phyloP scores from a whole-genome alignment of 2,888 invertebrate species.

The Tetropium fuscum region DNA sequence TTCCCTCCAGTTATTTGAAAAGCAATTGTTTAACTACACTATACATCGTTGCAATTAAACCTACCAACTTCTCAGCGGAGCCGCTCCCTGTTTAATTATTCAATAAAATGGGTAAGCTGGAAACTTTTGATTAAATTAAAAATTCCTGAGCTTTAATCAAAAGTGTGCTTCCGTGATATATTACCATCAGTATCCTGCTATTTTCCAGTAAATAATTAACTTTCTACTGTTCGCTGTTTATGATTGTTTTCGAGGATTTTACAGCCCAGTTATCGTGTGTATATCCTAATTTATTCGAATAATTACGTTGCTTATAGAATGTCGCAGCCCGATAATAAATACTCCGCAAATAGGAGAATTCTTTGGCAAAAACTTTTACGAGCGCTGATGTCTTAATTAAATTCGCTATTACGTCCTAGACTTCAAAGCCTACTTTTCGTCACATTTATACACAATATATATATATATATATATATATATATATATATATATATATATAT shows the following conservation, averaged over 20 bases:
- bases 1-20: conserved; percentile 51
- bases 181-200: conserved; percentile 28
- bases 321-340: no score
- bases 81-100: conserved; percentile 54
- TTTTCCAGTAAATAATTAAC: conserved; percentile 21
- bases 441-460: no score
- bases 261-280: background rate
- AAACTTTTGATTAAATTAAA: conserved; percentile 54
- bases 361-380: no score
- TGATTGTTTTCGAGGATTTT: background rate
- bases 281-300: conserved; percentile 1
- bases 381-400: no score
- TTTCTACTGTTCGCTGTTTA: conserved; percentile 4
- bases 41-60: conserved; percentile 54
- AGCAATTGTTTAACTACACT: conserved; percentile 57
- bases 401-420: no score
- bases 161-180: conserved; percentile 43
- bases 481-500: no score
- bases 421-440: no score
- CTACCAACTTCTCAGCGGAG: conserved; percentile 46
- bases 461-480: no score
- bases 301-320: background rate
- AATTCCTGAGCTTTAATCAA: conserved; percentile 52
- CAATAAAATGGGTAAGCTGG: conserved; percentile 49
- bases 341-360: no score